Percentiles rank a stretch among this genome's conserved stretches.
These are phyloP conservation scores for Parambassis ranga DNA, from an alignment of 2,797 vertebrate genomes.

Conservation along the genomic window DNA sequence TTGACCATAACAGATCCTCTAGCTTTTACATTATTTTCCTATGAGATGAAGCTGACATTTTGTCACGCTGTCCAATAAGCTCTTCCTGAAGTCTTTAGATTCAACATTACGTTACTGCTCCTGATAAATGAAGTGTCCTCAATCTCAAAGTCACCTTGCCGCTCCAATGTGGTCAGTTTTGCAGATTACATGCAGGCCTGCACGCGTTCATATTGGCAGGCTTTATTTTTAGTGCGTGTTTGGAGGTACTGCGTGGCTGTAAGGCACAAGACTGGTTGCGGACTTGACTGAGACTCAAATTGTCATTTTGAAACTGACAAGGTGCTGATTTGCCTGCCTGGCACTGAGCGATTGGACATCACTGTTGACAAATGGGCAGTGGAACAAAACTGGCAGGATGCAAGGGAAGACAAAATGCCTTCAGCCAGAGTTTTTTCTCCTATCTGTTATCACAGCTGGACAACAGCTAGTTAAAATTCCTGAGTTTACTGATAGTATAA, in stretches of 20 bases:
- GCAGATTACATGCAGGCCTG: conserved; percentile 53
- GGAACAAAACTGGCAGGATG: conserved; percentile 84
- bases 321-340: conserved; percentile 82
- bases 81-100: conserved; percentile 6
- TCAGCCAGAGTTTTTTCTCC: conserved; percentile 68
- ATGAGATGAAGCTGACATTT: conserved; percentile 44
- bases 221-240: conserved; percentile 74
- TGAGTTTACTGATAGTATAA: conserved; percentile 54
- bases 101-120: conserved; percentile 31
- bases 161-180: conserved; percentile 49
- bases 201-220: conserved; percentile 46
- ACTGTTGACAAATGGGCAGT: conserved; percentile 88
- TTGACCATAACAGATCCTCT: conserved; percentile 46
- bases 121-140: conserved; percentile 49
- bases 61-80: conserved; percentile 35
- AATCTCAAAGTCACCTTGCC: conserved; percentile 58
- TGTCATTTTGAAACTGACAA: conserved; percentile 85
- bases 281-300: conserved; percentile 81
- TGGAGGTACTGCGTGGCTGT: conserved; percentile 62
- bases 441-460: conserved; percentile 77
- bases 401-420: conserved; percentile 84
- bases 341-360: conserved; percentile 89
- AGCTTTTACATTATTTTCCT: conserved; percentile 41
- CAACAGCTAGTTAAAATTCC: conserved; percentile 70
- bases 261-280: conserved; percentile 65